phyloP scores from a whole-genome alignment of 2,888 invertebrate species.

The Melolontha melolontha region DNA sequence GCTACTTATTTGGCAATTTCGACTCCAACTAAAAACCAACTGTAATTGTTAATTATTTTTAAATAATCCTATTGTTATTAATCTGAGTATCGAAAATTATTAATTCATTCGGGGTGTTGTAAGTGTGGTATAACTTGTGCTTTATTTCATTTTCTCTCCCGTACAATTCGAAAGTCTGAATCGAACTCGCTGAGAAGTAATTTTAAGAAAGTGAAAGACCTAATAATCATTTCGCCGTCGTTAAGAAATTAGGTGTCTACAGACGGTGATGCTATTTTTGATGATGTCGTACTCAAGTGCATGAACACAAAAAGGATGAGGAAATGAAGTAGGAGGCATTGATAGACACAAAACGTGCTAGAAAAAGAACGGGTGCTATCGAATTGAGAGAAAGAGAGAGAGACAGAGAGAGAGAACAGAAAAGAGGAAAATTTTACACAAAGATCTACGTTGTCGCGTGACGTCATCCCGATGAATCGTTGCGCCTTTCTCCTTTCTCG shows the following conservation, averaged over 20 bases:
- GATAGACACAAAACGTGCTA: background rate
- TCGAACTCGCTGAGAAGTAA: constrained; percentile 1
- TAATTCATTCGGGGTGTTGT: too few species aligned
- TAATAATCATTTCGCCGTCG: constrained; percentile 29
- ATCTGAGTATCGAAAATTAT: too few species aligned
- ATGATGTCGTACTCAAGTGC: background rate
- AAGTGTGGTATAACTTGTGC: too few species aligned
- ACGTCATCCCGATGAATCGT: constrained; percentile 57
- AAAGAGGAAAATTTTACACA: constrained; percentile 51
- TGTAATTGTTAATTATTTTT: too few species aligned
- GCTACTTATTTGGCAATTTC: too few species aligned
- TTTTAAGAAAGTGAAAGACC: constrained; percentile 30
- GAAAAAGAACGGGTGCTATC: background rate
- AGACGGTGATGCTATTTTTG: constrained; percentile 12
- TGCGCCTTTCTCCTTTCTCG: constrained; percentile 34
- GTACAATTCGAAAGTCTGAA: too few species aligned
- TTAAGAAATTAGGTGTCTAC: constrained; percentile 31
- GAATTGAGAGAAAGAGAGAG: constrained; percentile 2
- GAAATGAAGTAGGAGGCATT: background rate
- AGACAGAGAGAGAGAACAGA: constrained; percentile 10
- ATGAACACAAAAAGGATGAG: background rate
- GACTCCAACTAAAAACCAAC: too few species aligned
- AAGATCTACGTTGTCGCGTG: constrained; percentile 45
- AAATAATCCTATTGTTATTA: too few species aligned
- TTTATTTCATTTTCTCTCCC: too few species aligned